Base-by-base conservation (phyloP, 2,888 invertebrate species). In the Drosophila neotestacea region DNA sequence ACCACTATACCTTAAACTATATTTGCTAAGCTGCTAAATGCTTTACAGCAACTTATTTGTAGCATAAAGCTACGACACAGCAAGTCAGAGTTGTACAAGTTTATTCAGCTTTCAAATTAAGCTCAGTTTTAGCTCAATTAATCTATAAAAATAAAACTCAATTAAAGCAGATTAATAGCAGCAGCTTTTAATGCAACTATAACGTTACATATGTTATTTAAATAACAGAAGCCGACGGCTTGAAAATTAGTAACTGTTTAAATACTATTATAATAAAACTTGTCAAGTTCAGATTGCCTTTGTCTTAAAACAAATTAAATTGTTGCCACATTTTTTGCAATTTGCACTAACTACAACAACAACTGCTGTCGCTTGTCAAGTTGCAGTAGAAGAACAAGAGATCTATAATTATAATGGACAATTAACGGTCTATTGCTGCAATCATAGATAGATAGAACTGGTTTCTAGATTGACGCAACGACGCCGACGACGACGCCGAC, bases 321-420 rank as follows among this genome's bases (percentile, higher is more conserved):
- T 56, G 71, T 70, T 55, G 27, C 28, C 47, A 41, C 68, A 47
- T 44, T 47, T 47, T 50, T 44, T 28, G 28, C 41, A 44, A 61
- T 46, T 34, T 42, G 34, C 30, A 41, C 36, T 50, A 28, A 16
- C 32, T 22, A 30, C 16, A 13, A 39, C 27, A 48, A 42, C 30
- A 32, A 22, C 22, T 22, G 54, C 55, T 27, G 34, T 38, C 51
- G 27, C 38, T 51, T 27, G 38, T n/a, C 22, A 16, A 10, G 11
- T 32, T 32, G 59, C 41, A 10, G 30, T 13, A 27, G 10, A 58
- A 39, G 34, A 66, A 54, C 61, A 11, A 72, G 56, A 41, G 36
- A 61, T 58, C 58, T 67, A 41, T 48, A 87, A 77, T 73, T 81
- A 71, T 52, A 69, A 62, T 61, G 51, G 67, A 73, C 87, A 81